Conservation (phyloP, 30 jellyfish, hydroid and myxozoan species). For the Mastigias papua region DNA sequence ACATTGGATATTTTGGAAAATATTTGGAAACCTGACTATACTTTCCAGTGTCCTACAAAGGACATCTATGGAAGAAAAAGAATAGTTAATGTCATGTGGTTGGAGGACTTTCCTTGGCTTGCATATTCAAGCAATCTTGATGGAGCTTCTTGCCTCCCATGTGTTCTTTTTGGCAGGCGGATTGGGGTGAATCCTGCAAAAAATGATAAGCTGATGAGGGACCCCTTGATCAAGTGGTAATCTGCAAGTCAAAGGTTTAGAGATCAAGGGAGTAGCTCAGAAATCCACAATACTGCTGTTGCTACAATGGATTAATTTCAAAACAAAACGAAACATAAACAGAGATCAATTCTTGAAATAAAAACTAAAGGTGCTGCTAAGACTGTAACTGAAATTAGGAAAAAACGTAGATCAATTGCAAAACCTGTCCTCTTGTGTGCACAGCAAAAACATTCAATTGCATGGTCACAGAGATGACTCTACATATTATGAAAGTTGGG, state of each 20-base stretch:
- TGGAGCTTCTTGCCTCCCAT: slow-evolving; percentile 31
- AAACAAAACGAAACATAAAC: not conserved
- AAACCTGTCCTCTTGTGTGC: slow-evolving; percentile 24
- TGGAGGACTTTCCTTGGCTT: slow-evolving; percentile 12
- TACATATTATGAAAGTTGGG: slow-evolving; percentile 3
- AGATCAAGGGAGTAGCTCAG: slow-evolving; percentile 1
- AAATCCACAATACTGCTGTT: slow-evolving; percentile 45
- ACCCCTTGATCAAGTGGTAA: slow-evolving; percentile 16
- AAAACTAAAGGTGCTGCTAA: not conserved
- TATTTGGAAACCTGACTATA: not conserved
- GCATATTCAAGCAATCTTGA: slow-evolving; percentile 5
- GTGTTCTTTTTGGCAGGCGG: slow-evolving; percentile 53
- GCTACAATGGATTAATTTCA: slow-evolving; percentile 24
- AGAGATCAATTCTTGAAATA: slow-evolving; percentile 6
- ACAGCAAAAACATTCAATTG: slow-evolving; percentile 24
- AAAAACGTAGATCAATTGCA: slow-evolving; percentile 13
- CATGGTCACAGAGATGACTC: slow-evolving; percentile 50
- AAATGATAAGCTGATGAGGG: slow-evolving; percentile 9
- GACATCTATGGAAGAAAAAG: slow-evolving; percentile 1
- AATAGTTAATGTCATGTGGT: slow-evolving; percentile 2
- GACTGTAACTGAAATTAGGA: not conserved
- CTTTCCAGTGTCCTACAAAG: not conserved
- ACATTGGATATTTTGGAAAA: slow-evolving; percentile 7
- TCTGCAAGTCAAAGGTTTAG: slow-evolving; percentile 12
- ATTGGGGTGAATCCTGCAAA: slow-evolving; percentile 28